phyloP scores from a whole-genome alignment of 1,140 invertebrate species.

The Melipona quadrifasciata region DNA sequence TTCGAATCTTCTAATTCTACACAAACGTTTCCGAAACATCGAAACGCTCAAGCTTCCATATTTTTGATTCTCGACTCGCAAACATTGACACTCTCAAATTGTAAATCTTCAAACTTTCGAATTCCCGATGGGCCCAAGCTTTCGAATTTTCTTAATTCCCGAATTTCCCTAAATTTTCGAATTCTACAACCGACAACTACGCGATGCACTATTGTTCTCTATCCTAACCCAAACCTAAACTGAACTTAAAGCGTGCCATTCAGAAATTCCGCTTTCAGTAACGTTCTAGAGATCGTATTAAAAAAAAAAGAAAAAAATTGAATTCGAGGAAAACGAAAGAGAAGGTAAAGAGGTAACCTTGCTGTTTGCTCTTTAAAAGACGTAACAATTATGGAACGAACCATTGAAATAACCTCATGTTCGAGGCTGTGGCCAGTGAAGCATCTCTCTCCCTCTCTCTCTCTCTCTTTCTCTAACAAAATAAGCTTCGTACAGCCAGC shows the following conservation, averaged over 20 bases:
- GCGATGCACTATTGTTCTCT: too few species aligned
- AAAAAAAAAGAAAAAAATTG: neutral
- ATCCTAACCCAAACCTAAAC: too few species aligned
- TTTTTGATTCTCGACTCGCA: too few species aligned
- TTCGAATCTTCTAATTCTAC: too few species aligned
- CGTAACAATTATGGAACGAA: neutral
- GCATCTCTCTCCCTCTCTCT: neutral
- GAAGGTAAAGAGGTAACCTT: neutral
- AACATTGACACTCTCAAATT: too few species aligned
- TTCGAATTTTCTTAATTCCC: neutral
- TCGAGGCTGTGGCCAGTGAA: conserved; percentile 3
- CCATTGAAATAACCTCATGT: neutral
- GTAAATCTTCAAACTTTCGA: neutral
- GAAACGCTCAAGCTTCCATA: too few species aligned
- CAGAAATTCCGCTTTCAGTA: too few species aligned
- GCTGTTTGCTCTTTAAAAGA: neutral
- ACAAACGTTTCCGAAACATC: too few species aligned
- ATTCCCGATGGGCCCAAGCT: neutral
- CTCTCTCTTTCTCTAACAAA: neutral
- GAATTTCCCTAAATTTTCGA: too few species aligned
- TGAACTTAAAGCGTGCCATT: neutral
- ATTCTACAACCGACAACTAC: neutral
- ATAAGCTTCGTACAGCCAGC: neutral
- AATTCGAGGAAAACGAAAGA: neutral
- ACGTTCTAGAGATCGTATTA: neutral